phyloP scores from a whole-genome alignment of 2,888 invertebrate genomes.

The Pterobdella sp. region DNA sequence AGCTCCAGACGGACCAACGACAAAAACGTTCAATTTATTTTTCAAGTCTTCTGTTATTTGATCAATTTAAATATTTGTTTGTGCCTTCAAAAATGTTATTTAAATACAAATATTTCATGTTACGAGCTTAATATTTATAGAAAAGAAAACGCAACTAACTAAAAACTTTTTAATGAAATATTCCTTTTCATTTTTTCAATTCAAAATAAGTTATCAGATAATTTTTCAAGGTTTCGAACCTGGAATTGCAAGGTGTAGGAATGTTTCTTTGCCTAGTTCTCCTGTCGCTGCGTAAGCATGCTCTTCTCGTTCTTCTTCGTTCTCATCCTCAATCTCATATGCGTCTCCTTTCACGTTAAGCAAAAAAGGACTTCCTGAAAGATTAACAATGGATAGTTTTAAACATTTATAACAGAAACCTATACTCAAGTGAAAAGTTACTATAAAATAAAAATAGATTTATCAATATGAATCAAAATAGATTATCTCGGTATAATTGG shows the following conservation, averaged over 20 bases:
- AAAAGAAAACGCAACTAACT: too few species aligned
- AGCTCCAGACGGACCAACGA: conserved; percentile 19
- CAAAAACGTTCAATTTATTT: conserved; percentile 17
- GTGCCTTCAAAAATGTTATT: too few species aligned
- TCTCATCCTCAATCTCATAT: not conserved
- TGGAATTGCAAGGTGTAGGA: conserved; percentile 21
- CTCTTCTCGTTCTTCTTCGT: not conserved
- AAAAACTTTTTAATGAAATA: too few species aligned
- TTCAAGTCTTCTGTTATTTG: conserved; percentile 8
- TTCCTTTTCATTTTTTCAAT: too few species aligned
- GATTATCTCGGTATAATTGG: too few species aligned
- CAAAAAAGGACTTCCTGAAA: conserved; percentile 29
- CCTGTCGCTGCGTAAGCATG: conserved; percentile 24
- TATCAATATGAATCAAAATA: too few species aligned
- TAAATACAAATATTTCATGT: too few species aligned
- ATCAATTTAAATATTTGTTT: too few species aligned
- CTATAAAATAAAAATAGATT: not conserved
- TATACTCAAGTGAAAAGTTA: too few species aligned
- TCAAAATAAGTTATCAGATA: too few species aligned
- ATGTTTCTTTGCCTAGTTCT: conserved; percentile 24
- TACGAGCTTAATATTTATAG: too few species aligned
- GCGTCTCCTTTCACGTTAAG: conserved; percentile 11
- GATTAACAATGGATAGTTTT: not conserved
- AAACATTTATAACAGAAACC: not conserved
- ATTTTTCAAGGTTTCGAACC: too few species aligned